A percentile compares a stretch with the other conserved stretches of the same genome.
Conservation (phyloP, 2,797 vertebrate genomes). For the Lepidocolaptes lacrymiger region DNA sequence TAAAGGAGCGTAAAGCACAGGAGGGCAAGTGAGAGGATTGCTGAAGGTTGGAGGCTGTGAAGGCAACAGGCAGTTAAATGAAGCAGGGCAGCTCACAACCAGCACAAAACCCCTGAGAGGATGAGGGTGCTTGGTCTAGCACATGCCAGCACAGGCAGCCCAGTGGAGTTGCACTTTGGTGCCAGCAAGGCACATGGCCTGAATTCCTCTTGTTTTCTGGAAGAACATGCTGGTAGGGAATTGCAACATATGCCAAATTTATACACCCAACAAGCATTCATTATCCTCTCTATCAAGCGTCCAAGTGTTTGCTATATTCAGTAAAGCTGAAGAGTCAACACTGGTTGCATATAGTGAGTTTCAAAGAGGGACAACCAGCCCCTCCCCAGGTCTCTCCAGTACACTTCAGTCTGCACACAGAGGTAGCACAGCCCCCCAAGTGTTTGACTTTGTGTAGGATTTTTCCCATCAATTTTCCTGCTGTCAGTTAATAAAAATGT, state of each 20-base stretch:
- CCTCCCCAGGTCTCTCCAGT: not conserved
- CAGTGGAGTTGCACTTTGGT: accelerated
- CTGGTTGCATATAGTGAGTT: not conserved
- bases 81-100: not conserved
- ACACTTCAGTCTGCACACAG: not conserved
- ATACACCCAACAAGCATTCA: not conserved
- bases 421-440: not conserved
- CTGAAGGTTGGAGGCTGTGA: not conserved
- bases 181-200: not conserved
- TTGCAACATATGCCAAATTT: not conserved
- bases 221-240: not conserved
- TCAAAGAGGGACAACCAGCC: not conserved
- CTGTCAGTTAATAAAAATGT: constrained; percentile 26
- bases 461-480: not conserved
- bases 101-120: not conserved
- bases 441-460: constrained; percentile 1
- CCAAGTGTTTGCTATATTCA: not conserved
- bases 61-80: not conserved
- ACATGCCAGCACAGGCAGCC: not conserved
- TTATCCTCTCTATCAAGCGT: not conserved
- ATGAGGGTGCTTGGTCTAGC: not conserved
- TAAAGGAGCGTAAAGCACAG: not conserved
- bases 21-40: not conserved
- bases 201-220: not conserved
- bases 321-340: not conserved